Evolutionary conservation across 2,113 vertebrate species (phyloP), one percentile per base, ranked within the genome.

Genomic region (Gila orcuttii): DNA sequence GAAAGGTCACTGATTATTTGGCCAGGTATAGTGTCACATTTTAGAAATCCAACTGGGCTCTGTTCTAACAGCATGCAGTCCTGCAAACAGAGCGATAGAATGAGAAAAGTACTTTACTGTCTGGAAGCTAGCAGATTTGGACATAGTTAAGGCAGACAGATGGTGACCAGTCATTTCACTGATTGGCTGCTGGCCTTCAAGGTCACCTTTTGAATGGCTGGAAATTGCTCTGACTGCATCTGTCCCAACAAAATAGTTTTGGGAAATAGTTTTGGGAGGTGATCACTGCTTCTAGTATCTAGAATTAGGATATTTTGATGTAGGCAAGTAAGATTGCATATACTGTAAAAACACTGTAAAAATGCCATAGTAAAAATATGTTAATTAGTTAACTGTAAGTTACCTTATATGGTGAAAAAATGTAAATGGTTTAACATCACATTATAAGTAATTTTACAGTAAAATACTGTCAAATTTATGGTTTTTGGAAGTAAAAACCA

Each of bases 1-100:
- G 62, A 87, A 87, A 90, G 81, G 84, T 87, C 68, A 52, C 28
- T 71, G 47, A 86, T 90, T 85, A 89, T 88, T 79, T 66, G 73
- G 55, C 25, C 50, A 74, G 68, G 83, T 88, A 78, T 81, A 81
- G 73, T 66, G 36, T 73, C 57, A 64, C 59, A 64, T 78, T 88
- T 81, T 52, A 19, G 83, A 81, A 89, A 81, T 78, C 39, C 85
- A 85, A 86, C 86, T 82, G 60, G 68, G 69, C 50, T 77, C 36
- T 13, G n/a, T 59, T 71, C 0, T 77, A 88, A 83, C 52, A 31
- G 73, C 21, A 57, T 66, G 57, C 19, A 39, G 42, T 28, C 69
- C 47, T 59, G 23, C 60, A 33, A 66, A 71, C 39, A 73, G 15
- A 82, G 85, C 1, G 52, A 88, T n/a, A 45, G 21, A 85, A 90